A percentile compares a stretch with the other conserved stretches of the same genome.
phyloP scores from a whole-genome alignment of 2,888 invertebrate species.

The Cephalotes varians region DNA sequence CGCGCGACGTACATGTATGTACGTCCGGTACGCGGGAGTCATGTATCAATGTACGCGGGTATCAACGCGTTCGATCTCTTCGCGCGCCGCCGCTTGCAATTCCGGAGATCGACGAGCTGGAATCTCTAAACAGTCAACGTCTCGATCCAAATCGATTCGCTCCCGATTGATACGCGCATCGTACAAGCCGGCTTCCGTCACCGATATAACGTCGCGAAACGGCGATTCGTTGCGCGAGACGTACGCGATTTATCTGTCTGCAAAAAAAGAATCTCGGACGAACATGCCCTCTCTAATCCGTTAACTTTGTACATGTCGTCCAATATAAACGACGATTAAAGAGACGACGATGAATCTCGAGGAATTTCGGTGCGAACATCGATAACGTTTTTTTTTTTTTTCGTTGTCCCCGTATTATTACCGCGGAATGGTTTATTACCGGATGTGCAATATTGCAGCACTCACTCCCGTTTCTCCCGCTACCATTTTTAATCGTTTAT shows the following conservation, averaged over 20 bases:
- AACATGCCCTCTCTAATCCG: constrained; percentile 1
- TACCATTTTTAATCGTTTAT: constrained; percentile 48
- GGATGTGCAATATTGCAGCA: constrained; percentile 46
- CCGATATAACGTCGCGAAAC: background rate
- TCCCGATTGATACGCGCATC: background rate
- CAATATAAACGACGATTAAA: background rate
- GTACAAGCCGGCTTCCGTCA: background rate
- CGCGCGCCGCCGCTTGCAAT: background rate
- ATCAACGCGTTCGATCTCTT: background rate
- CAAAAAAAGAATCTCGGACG: background rate
- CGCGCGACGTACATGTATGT: constrained; percentile 7
- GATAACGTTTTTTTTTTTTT: constrained; percentile 4
- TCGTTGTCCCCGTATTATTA: constrained; percentile 47
- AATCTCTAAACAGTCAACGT: constrained; percentile 8
- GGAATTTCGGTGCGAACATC: constrained; percentile 11
- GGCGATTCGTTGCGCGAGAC: constrained; percentile 9
- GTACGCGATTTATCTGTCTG: background rate
- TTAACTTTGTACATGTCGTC: constrained; percentile 9
- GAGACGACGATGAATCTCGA: background rate
- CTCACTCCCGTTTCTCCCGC: constrained; percentile 62
- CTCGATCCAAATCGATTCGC: constrained; percentile 9
- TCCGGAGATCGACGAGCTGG: constrained; percentile 18
- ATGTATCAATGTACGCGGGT: background rate
- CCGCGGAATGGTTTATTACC: constrained; percentile 59
- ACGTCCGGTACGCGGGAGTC: background rate